phyloP scores from a whole-genome alignment of 2,113 vertebrate genomes.

The Platycercus adscitus region DNA sequence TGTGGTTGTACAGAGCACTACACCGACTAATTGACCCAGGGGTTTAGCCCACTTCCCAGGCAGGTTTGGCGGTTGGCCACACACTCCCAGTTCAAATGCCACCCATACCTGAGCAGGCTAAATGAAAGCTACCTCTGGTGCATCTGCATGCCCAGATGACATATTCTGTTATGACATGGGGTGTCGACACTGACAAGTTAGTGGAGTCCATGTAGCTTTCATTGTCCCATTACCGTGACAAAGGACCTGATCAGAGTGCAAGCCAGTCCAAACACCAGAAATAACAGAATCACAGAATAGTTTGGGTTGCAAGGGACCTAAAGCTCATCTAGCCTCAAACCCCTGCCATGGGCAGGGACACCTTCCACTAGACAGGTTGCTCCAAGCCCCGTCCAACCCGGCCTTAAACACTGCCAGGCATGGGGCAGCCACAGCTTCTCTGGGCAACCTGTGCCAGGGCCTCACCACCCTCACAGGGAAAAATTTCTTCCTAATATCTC shows the following conservation, averaged over 20 bases:
- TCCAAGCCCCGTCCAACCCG: background rate
- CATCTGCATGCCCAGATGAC: background rate
- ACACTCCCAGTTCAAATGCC: background rate
- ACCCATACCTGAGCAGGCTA: background rate
- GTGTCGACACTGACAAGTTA: background rate
- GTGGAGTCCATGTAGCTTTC: background rate
- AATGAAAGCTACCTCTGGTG: background rate
- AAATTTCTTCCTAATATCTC: background rate
- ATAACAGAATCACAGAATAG: background rate
- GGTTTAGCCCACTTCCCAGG: background rate
- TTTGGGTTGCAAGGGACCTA: background rate
- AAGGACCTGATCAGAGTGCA: background rate
- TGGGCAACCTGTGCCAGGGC: background rate
- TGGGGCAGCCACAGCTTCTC: background rate
- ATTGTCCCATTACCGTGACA: background rate
- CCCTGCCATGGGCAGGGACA: background rate
- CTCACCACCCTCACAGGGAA: background rate
- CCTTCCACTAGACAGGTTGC: background rate
- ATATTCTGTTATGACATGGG: accelerated
- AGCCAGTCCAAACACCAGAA: background rate
- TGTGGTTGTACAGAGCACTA: accelerated
- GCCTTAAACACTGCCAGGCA: background rate
- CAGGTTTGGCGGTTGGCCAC: background rate
- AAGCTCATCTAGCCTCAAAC: background rate
- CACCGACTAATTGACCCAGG: background rate